Evolutionary conservation across 2,113 vertebrate species (phyloP).

Genomic region (Pantherophis guttatus): DNA sequence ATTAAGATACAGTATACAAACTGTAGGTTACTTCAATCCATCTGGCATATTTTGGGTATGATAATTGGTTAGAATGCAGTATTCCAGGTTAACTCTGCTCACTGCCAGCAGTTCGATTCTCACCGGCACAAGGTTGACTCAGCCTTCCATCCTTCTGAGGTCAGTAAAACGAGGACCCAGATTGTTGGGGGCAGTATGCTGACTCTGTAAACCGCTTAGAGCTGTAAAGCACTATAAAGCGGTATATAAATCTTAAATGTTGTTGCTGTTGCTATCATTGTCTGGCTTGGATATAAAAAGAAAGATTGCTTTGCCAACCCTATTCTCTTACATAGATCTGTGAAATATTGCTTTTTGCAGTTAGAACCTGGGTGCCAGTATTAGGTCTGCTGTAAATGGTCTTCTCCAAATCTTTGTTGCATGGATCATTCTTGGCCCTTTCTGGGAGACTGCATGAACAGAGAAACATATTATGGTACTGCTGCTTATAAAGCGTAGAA

Average conservation of each 20-base stretch:
- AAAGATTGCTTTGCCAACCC: neutral
- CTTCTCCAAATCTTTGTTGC: neutral
- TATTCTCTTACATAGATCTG: neutral
- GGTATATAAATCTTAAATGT: neutral
- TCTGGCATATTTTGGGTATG: too few relatives aligned
- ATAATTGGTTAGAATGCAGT: neutral
- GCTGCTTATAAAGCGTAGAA: neutral
- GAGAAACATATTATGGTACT: neutral
- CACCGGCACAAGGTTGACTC: neutral
- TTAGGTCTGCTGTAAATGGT: neutral
- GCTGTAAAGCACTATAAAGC: neutral
- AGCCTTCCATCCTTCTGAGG: neutral
- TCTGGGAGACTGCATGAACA: neutral
- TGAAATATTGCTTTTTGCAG: neutral
- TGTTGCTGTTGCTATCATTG: neutral
- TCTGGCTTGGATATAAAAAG: neutral
- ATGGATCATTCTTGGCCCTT: neutral
- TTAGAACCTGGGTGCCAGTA: neutral
- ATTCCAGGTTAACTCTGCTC: neutral
- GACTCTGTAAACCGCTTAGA: neutral
- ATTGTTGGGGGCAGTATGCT: neutral
- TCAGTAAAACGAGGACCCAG: neutral
- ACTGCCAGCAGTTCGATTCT: neutral
- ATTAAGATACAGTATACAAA: neutral
- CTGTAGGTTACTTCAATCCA: neutral